Evolutionary conservation across 2,888 invertebrate genomes (phyloP), one percentile per base, ranked within the genome.

Genomic region (Andrena haemorrhoa): DNA sequence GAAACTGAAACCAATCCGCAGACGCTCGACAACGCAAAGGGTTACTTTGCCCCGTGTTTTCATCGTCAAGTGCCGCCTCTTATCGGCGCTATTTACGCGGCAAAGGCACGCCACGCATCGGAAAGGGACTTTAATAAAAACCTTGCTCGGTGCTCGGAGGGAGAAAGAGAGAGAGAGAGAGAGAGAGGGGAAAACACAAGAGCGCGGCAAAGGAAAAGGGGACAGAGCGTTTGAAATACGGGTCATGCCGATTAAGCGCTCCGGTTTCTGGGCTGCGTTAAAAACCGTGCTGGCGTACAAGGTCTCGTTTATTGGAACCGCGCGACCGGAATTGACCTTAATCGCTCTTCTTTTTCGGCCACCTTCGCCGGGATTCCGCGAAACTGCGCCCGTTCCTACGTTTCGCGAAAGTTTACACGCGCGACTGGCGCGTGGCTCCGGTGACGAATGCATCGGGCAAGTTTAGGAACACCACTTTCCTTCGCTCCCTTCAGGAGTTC

Each of bases 221-320:
- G 35, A 71, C 66, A 56, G 26, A 29, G 63, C 81, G 58, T 73
- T 41, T 65, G 74, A 66, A 85, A 87, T 84, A 41, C 79, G 61
- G 81, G 84, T 80, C 75, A 71, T 79, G 64, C 79, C 75, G 82
- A 77, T 78, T 71, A 63, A 77, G 75, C 81, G 41, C 51, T 51
- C 60, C 56, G 77, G 80, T 79, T 79, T 81, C 82, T 82, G 71
- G 79, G 79, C 47, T 82, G 70, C 80, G 71, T 80, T 80, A 80
- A 79, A 82, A 82, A 75, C 80, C 75, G 66, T 35, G 66, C 33
- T 41, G 65, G 66, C 79, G 75, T 75, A 41, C 83, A 83, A 84
- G 80, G 83, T 83, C 84, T 76, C 71, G 71, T 76, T 84, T 80
- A 84, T 84, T 84, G 83, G 80, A 83, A 83, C 79, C 80, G 75